Percentiles rank a stretch among this genome's conserved stretches.
Conservation (phyloP, 2,113 vertebrate species). For the Cyprinus carpio region DNA sequence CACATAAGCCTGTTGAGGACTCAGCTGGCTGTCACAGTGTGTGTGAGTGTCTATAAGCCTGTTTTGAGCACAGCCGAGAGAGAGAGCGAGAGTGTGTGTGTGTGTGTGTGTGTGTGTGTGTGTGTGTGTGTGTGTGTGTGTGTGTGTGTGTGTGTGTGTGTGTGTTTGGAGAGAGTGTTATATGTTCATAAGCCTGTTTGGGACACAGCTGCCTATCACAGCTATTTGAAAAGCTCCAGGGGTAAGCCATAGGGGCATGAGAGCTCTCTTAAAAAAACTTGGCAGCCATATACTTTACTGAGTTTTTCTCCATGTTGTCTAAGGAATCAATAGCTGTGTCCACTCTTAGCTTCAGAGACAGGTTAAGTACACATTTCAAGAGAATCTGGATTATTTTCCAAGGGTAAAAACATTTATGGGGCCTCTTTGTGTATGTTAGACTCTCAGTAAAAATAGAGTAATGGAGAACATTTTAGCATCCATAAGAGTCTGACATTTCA, state of each 20-base stretch:
- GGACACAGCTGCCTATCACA: constrained; percentile 45
- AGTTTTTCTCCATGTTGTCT: constrained; percentile 55
- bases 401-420: neutral
- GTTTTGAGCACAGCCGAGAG: constrained; percentile 18
- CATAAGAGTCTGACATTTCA: constrained; percentile 3
- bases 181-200: constrained; percentile 37
- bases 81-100: neutral
- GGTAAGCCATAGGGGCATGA: constrained; percentile 57
- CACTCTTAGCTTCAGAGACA: constrained; percentile 35
- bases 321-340: constrained; percentile 52
- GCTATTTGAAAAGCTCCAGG: constrained; percentile 52
- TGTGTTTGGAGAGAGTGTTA: constrained; percentile 25
- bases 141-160: constrained; percentile 10
- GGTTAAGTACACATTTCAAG: constrained; percentile 41
- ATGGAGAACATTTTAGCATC: constrained; percentile 20
- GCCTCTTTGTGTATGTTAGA: constrained; percentile 26
- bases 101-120: constrained; percentile 17
- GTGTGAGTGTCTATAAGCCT: constrained; percentile 33
- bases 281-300: constrained; percentile 41
- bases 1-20: constrained; percentile 63
- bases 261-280: constrained; percentile 52
- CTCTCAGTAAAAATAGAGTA: neutral
- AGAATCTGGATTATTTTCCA: constrained; percentile 28
- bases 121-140: constrained; percentile 1
- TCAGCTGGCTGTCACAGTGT: constrained; percentile 64